Evolutionary conservation across 1,140 invertebrate species (phyloP), one percentile per base, ranked within the genome.

Genomic region (Drosophila lacteicornis): DNA sequence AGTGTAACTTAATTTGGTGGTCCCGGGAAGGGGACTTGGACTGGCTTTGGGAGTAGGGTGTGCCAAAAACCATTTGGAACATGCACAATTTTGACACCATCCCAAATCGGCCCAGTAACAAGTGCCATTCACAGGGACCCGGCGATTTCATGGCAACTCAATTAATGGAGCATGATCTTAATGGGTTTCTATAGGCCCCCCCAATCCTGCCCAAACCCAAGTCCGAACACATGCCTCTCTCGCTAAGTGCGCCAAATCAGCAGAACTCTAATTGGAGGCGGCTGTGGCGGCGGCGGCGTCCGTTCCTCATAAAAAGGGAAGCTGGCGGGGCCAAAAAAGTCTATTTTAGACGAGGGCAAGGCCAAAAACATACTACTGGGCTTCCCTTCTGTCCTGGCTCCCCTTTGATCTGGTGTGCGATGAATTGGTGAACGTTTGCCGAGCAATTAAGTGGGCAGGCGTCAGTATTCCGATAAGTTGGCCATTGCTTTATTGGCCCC

Each of bases 81-180:
- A 88, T 90, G 69, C 68, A 84, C 85, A 88, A 84, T 88, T 88
- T 90, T 88, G 85, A 88, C 85, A 84, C 80, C 66, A 74, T 17
- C 51, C 38, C 55, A 50, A 38, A 49, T 45, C 49, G 38, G 46
- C 25, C 68, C 68, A 84, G 43, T 84, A 80, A 80, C 80, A 88
- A 88, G 84, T 88, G 87, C 68, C 69, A 73, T 71, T 46, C 68
- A 51, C 74, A 81, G 75, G 73, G 80, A 61, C 59, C 67, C 27
- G 74, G 62, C 81, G 70, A 73, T 90, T 88, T 88, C 85, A 82
- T 88, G 83, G 88, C 78, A 81, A 90, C 85, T 90, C 81, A 88
- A 88, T 88, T 88, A 88, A 88, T 88, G 85, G 85, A 90, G 85
- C 85, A 88, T 88, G 85, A 88, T 88, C 84, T 90, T 88, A 88